These are phyloP conservation scores for Pseudocheirus occidentalis DNA, from an alignment of 2,797 vertebrate species.

Conservation along the genomic window DNA sequence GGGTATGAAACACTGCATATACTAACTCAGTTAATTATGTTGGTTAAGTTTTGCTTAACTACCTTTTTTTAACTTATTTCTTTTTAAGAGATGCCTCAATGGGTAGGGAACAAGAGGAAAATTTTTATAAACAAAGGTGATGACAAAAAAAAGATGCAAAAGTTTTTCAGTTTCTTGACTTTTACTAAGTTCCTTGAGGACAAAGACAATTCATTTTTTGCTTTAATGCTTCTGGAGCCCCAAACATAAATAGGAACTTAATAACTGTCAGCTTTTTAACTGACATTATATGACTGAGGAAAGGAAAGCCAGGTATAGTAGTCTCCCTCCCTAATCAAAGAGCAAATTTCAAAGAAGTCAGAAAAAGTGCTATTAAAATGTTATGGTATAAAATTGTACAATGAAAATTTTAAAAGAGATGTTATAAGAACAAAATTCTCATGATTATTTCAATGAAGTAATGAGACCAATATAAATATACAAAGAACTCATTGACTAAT, in stretches of 20 bases:
- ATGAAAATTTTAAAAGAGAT: background rate
- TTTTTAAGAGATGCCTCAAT: background rate
- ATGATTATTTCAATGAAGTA: background rate
- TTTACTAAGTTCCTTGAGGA: background rate
- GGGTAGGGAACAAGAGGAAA: background rate
- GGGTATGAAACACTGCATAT: background rate
- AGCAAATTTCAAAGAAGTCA: background rate
- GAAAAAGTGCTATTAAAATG: background rate
- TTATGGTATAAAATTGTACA: background rate
- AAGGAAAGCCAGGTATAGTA: background rate
- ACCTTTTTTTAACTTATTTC: background rate
- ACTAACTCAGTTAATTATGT: background rate
- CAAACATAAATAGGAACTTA: background rate
- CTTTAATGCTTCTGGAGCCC: background rate
- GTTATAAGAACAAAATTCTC: background rate
- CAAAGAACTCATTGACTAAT: background rate
- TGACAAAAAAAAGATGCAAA: background rate
- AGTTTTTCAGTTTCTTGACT: background rate
- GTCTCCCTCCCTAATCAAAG: background rate
- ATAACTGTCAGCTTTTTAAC: background rate
- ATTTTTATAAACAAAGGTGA: background rate
- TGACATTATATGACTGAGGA: background rate
- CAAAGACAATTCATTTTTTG: background rate
- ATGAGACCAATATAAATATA: background rate
- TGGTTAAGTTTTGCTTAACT: background rate